phyloP scores from a whole-genome alignment of 2,888 invertebrate genomes.

The Schizaphis graminum region DNA sequence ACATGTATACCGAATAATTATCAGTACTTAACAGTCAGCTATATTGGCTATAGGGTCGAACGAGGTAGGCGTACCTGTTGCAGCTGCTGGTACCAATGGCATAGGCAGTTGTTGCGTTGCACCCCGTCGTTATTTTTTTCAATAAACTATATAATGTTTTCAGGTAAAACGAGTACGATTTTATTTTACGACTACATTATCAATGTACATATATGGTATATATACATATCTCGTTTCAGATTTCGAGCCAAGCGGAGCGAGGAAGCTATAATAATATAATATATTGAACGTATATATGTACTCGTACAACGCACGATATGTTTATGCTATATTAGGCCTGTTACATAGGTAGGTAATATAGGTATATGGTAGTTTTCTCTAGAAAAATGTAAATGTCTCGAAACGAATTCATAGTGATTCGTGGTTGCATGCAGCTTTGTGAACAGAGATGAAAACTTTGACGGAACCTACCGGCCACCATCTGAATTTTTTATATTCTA shows the following conservation, averaged over 20 bases:
- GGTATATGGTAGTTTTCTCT: not conserved
- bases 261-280: not conserved
- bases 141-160: not conserved
- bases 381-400: not conserved
- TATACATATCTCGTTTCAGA: not conserved
- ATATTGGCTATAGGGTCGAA: not conserved
- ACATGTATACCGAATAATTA: slow-evolving; percentile 8
- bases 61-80: not conserved
- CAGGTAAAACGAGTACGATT: slow-evolving; percentile 10
- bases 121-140: slow-evolving; percentile 17
- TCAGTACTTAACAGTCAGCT: not conserved
- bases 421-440: not conserved
- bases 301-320: not conserved
- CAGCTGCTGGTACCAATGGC: not conserved
- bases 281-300: not conserved
- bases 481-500: not conserved
- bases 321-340: not conserved
- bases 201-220: not conserved
- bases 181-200: slow-evolving; percentile 9
- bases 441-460: not conserved
- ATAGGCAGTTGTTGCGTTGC: not conserved
- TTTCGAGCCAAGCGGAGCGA: not conserved
- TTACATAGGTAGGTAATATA: not conserved
- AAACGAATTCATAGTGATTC: not conserved
- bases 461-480: not conserved